Base-by-base conservation (phyloP, 2,113 vertebrate species). In the Xiphias gladius region DNA sequence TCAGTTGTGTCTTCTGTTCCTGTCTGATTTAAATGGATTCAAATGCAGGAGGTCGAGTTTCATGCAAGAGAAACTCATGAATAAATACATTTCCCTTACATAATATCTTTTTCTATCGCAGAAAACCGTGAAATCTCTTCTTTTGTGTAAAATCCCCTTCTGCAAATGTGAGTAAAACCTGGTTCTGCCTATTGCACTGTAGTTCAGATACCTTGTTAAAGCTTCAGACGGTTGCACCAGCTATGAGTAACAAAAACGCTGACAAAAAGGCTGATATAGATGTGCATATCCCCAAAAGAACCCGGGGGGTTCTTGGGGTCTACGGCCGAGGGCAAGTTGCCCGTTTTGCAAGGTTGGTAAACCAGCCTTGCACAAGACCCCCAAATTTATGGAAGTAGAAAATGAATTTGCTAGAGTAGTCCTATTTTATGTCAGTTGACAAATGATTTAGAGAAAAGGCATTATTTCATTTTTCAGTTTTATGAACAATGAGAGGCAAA, bases 31-130 rank as follows among this genome's bases (percentile, higher is more conserved):
- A 30, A 62, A 26, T 1, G 0, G 22, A 66, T 50, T 69, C 41
- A 72, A 8, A 76, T 10, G 9, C 7, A 37, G 28, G 35, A 61
- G 69, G 10, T 24, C 22, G 35, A 22, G 54, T 20, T 73, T 66
- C 7, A 39, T 62, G 26, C 19, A n/a, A n/a, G n/a, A n/a, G n/a
- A n/a, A n/a, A n/a, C 61, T 69, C 37, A 24, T 68, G 37, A 63
- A 70, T 63, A 55, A 79, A 52, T 74, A 3, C 26, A 62, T 63
- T 52, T 41, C 52, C 26, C 39, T 43, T 66, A 46, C 50, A 65
- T 77, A 77, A 55, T 41, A 20, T 52, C 64, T 30, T 17, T 22
- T 10, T 6, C n/a, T 16, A 19, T 24, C n/a, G 57, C 24, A 46
- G 13, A 26, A 37, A 76, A 43, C 46, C 30, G 3, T 52, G 32